Base-by-base conservation (phyloP, 2,888 invertebrate species). In the Gastrophysa polygoni region DNA sequence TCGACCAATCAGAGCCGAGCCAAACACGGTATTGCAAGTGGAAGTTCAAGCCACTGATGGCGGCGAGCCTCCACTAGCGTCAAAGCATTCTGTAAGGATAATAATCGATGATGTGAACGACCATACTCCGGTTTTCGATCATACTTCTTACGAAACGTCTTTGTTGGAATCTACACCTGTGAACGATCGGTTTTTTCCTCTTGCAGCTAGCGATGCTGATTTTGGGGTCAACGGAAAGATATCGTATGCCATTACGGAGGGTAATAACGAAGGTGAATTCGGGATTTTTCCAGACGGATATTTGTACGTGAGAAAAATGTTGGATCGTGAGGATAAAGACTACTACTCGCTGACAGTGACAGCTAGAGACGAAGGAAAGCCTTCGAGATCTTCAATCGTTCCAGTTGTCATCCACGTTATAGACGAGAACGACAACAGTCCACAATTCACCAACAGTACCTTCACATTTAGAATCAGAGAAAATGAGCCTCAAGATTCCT, bases 401-500 rank as follows among this genome's bases (percentile, higher is more conserved):
- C 94, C 95, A 6, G 91, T 98, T 1, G 93, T 96, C 16, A 91
- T 98, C 66, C 95, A 96, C 77, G 89, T 98, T 18, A 89, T 95
- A 65, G 98, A 98, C 82, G 96, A 97, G 82, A 98, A 99, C 81
- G 98, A 98, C 82, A 96, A 97, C 80, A 89, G 91, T 28, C 98
- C 98, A 0, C 88, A 91, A 78, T 98, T 99, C 81, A 90, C 91
- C 1, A 95, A 97, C 73, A 88, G 89, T 28, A 93, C 93, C 14
- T 98, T 98, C 81, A 90, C 91, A 62, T 96, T 97, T 78, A 92
- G 89, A 79, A 88, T 98, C 16, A 88, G 91, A 56, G 95, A 96
- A 82, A 95, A 95, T 80, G 92, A 93, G 68, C 91, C 92, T 1
- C 87, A 91, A 0, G 94, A 94, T 79, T 92, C 95, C 0, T 96